A percentile compares a stretch with the other conserved stretches of the same genome.
Evolutionary conservation across 2,888 invertebrate genomes (phyloP).

Genomic region (Glaucopsyche alexis): DNA sequence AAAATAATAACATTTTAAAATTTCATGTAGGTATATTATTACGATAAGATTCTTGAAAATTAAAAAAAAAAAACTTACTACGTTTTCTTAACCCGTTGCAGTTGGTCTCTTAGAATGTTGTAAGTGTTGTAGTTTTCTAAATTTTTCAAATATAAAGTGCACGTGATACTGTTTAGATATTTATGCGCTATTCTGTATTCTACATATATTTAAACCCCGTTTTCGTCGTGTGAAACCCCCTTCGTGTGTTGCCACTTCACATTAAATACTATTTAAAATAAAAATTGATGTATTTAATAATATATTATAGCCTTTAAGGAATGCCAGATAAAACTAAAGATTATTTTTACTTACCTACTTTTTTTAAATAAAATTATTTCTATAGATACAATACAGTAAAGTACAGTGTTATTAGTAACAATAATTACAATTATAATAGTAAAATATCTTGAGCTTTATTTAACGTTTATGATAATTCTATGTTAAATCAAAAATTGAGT

Average conservation of each 20-base stretch:
- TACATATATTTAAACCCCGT: conserved; percentile 1
- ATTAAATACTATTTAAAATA: conserved; percentile 21
- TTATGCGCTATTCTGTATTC: not conserved
- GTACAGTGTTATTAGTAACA: conserved; percentile 15
- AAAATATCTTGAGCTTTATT: conserved; percentile 24
- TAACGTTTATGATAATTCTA: conserved; percentile 12
- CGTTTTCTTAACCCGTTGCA: not conserved
- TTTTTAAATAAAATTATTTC: conserved; percentile 16
- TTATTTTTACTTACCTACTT: conserved; percentile 28
- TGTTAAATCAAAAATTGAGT: conserved; percentile 5
- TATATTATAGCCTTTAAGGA: conserved; percentile 24
- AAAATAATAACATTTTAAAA: not conserved
- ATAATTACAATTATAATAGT: conserved; percentile 3
- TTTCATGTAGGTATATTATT: not conserved
- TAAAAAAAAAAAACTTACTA: too few relatives aligned
- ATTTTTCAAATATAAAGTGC: conserved; percentile 15
- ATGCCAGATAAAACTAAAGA: conserved; percentile 29
- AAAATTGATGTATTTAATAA: conserved; percentile 24
- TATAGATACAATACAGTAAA: conserved; percentile 13
- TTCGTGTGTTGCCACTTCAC: conserved; percentile 25
- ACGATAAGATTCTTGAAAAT: not conserved
- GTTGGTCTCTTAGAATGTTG: conserved; percentile 5
- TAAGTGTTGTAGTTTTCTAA: conserved; percentile 6
- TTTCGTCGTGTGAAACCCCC: conserved; percentile 19
- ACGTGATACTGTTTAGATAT: conserved; percentile 15